Percentiles rank a stretch among this genome's conserved stretches.
phyloP scores from a whole-genome alignment of 2,797 vertebrate species.

The Moxostoma hubbsi region DNA sequence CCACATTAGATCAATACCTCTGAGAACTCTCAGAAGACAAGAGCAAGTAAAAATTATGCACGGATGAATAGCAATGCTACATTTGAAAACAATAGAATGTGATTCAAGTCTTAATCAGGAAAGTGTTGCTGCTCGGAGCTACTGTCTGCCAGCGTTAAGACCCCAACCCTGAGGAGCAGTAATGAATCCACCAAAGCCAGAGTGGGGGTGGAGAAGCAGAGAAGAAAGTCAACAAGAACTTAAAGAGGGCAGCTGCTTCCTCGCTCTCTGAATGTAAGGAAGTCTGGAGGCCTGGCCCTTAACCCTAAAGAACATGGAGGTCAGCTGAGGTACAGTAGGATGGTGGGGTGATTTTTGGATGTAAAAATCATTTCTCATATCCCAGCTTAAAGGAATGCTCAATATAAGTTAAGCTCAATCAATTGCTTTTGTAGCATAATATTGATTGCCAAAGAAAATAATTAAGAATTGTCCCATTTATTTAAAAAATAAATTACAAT shows the following conservation, averaged over 20 bases:
- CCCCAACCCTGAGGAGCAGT: constrained; percentile 31
- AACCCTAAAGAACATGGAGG: constrained; percentile 29
- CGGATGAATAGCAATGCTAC: constrained; percentile 48
- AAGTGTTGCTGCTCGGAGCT: constrained; percentile 28
- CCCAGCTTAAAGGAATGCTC: no score
- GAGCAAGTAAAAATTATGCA: constrained; percentile 36
- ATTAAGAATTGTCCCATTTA: no score
- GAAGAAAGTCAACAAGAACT: constrained; percentile 20
- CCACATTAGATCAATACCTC: constrained; percentile 4
- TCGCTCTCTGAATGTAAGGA: constrained; percentile 17
- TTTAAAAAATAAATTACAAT: no score
- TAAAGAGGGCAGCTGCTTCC: constrained; percentile 24
- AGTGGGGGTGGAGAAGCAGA: neutral
- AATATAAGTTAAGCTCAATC: no score
- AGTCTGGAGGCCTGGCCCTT: constrained; percentile 20
- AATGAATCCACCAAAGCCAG: constrained; percentile 43
- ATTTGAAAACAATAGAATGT: constrained; percentile 55
- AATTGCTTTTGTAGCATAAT: no score
- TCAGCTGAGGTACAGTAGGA: neutral
- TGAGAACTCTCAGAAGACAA: constrained; percentile 22
- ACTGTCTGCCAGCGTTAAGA: constrained; percentile 28
- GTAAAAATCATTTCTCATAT: no score
- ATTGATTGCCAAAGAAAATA: no score
- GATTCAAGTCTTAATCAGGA: constrained; percentile 50
- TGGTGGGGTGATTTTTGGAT: neutral